phyloP scores from a whole-genome alignment of 1,140 invertebrate species.

The Acromyrmex heyeri region DNA sequence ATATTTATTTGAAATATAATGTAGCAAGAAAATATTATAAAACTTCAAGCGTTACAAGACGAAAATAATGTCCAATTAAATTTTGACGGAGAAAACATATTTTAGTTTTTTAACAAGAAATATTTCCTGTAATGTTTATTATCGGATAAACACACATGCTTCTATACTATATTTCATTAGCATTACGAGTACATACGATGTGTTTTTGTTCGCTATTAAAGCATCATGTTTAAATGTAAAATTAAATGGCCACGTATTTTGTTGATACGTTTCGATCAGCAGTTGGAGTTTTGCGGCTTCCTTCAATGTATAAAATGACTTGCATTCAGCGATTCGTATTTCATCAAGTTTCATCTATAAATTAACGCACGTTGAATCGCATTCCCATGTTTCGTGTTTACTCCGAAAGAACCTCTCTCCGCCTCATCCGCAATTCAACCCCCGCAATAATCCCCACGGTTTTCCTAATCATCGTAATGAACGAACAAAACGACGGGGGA shows the following conservation, averaged over 20 bases:
- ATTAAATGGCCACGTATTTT: constrained; percentile 28
- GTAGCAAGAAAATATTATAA: background rate
- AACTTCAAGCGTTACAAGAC: background rate
- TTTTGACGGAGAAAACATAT: background rate
- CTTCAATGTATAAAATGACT: background rate
- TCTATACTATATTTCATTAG: constrained; percentile 13
- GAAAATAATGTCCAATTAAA: constrained; percentile 23
- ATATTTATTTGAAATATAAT: background rate
- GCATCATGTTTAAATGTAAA: constrained; percentile 10
- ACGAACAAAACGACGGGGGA: background rate
- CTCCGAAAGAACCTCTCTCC: background rate
- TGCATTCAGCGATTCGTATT: constrained; percentile 1
- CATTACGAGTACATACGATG: constrained; percentile 2
- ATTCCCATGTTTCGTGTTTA: background rate
- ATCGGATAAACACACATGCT: background rate
- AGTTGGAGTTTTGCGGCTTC: constrained; percentile 21
- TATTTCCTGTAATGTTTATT: background rate
- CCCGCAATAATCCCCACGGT: background rate
- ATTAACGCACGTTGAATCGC: constrained; percentile 8
- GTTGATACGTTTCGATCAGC: constrained; percentile 12
- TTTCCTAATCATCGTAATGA: constrained; percentile 33
- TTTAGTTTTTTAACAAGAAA: background rate
- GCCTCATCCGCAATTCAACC: background rate
- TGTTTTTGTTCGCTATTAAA: constrained; percentile 32
- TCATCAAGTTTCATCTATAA: constrained; percentile 22